A percentile compares a stretch with the other conserved stretches of the same genome.
Evolutionary conservation across 2,113 vertebrate genomes (phyloP).

Genomic region (Saimiri boliviensis): DNA sequence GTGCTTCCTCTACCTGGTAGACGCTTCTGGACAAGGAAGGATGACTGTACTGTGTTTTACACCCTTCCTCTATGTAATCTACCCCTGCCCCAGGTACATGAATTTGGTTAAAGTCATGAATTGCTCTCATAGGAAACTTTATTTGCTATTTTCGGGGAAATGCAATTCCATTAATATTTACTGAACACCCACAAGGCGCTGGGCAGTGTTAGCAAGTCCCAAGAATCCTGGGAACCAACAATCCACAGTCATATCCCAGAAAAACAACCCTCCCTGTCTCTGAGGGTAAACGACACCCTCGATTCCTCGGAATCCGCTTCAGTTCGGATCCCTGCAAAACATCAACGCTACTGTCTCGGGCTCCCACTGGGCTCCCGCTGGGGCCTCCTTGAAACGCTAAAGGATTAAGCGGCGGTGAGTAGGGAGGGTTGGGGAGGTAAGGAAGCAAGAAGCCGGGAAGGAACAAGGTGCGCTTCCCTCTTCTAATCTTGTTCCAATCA

Average conservation of each 20-base stretch:
- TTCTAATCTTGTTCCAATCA: not conserved
- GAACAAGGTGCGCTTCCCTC: not conserved
- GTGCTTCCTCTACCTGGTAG: not conserved
- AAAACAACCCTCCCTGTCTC: conserved; percentile 26
- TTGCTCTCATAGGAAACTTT: not conserved
- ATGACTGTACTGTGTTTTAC: not conserved
- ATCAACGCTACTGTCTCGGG: not conserved
- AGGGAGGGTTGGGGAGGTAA: not conserved
- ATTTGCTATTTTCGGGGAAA: conserved; percentile 52
- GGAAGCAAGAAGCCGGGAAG: not conserved
- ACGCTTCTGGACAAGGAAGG: not conserved
- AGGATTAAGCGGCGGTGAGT: not conserved
- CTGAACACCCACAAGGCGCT: conserved; percentile 25
- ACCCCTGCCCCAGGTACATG: not conserved
- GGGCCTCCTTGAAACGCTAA: not conserved
- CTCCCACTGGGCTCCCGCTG: not conserved
- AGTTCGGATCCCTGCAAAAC: conserved; percentile 35
- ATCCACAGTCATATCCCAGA: conserved; percentile 15
- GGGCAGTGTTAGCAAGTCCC: conserved; percentile 24
- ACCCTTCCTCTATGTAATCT: too few relatives aligned
- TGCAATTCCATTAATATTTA: conserved; percentile 51
- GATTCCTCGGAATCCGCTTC: not conserved
- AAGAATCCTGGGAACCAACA: conserved; percentile 31
- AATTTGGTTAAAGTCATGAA: conserved; percentile 16
- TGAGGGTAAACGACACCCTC: not conserved